A percentile compares a stretch with the other conserved stretches of the same genome.
Conservation (phyloP, 2,113 vertebrate genomes). For the Triplophysa siluroides region DNA sequence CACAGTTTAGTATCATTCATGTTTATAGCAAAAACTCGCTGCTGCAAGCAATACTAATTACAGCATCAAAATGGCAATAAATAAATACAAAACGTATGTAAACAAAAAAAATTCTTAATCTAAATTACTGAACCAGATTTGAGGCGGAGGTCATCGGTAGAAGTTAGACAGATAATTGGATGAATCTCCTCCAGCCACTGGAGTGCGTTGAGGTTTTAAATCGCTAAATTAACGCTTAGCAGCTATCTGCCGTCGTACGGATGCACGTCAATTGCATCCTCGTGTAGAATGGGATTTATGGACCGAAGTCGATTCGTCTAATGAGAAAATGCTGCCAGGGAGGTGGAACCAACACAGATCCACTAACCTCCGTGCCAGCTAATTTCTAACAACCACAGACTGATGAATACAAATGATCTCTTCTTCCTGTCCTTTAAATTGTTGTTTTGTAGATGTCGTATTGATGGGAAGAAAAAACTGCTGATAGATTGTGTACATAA, state of each 20-base stretch:
- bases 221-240: slow-evolving; percentile 27
- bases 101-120: no score
- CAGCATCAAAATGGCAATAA: slow-evolving; percentile 1
- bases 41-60: slow-evolving; percentile 1
- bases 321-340: slow-evolving; percentile 19
- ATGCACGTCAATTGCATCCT: slow-evolving; percentile 30
- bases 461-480: slow-evolving; percentile 10
- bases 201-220: slow-evolving; percentile 19
- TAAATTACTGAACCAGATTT: slow-evolving; percentile 35
- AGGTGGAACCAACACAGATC: slow-evolving; percentile 16
- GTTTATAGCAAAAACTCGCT: neutral
- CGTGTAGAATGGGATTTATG: slow-evolving; percentile 37
- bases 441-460: neutral
- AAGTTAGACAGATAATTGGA: slow-evolving; percentile 38
- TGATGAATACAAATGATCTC: slow-evolving; percentile 37
- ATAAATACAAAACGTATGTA: no score
- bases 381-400: slow-evolving; percentile 23
- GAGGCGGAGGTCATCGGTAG: slow-evolving; percentile 18
- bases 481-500: slow-evolving; percentile 3
- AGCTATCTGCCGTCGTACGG: slow-evolving; percentile 8
- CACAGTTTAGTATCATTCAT: neutral
- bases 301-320: slow-evolving; percentile 26
- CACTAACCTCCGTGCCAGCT: slow-evolving; percentile 15
- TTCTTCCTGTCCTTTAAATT: neutral
- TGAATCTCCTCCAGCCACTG: slow-evolving; percentile 11